Evolutionary conservation across 2,888 invertebrate species (phyloP).

Genomic region (Leptarthrus brevirostris): DNA sequence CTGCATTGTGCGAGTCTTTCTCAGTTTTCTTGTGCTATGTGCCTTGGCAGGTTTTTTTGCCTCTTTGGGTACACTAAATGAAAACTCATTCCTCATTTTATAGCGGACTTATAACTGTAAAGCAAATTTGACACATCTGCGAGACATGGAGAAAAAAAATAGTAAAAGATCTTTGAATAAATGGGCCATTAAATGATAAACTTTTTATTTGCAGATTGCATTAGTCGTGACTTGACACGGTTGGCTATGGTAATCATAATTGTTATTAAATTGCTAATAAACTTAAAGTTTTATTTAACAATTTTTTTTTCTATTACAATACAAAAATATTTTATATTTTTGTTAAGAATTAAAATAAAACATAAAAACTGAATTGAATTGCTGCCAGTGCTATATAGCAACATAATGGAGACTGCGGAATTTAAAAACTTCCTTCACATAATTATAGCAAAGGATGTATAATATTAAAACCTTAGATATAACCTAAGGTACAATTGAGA

Average conservation of each 20-base stretch:
- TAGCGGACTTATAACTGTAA: slow-evolving; percentile 31
- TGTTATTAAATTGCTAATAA: no score
- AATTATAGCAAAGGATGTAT: no score
- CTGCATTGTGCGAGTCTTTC: background rate
- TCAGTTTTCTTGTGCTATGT: background rate
- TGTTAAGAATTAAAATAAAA: slow-evolving; percentile 11
- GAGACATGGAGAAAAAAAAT: background rate
- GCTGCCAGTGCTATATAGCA: background rate
- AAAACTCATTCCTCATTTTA: slow-evolving; percentile 32
- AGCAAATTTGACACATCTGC: slow-evolving; percentile 31
- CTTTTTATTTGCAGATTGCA: background rate
- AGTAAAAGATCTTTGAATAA: background rate
- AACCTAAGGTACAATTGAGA: no score
- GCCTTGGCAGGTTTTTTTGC: background rate
- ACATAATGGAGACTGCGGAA: background rate
- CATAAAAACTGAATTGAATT: slow-evolving; percentile 5
- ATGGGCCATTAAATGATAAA: background rate
- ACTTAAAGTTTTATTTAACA: slow-evolving; percentile 20
- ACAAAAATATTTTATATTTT: slow-evolving; percentile 28
- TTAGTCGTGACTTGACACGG: no score
- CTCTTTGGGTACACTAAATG: slow-evolving; percentile 9
- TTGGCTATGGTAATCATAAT: no score
- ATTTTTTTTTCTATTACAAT: slow-evolving; percentile 13
- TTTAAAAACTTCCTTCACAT: no score
- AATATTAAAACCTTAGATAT: no score